phyloP scores from a whole-genome alignment of 2,888 invertebrate genomes.

The Pristionchus exspectatus region DNA sequence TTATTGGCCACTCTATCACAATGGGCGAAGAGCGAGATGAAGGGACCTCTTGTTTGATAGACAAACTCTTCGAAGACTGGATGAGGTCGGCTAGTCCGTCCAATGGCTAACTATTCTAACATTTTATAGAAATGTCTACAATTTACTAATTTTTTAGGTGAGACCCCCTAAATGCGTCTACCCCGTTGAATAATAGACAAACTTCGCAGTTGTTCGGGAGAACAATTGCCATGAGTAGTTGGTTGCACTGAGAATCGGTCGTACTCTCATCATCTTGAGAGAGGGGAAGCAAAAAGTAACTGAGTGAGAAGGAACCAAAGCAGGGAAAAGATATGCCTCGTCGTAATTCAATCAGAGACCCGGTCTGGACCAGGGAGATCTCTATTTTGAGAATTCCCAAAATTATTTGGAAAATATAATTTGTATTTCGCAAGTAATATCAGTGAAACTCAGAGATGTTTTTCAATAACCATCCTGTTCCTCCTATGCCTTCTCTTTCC shows the following conservation, averaged over 20 bases:
- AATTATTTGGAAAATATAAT: neutral
- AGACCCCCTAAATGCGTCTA: no score
- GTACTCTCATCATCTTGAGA: neutral
- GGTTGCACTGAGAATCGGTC: constrained; percentile 17
- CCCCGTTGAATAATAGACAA: neutral
- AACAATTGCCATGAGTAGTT: constrained; percentile 32
- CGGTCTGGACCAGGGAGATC: neutral
- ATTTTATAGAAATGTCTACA: no score
- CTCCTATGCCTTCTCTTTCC: neutral
- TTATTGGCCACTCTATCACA: constrained; percentile 48
- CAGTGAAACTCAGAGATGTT: neutral
- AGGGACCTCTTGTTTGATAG: constrained; percentile 19
- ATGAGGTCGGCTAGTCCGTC: neutral
- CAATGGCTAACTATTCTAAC: neutral
- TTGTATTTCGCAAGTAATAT: neutral
- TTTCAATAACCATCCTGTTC: neutral
- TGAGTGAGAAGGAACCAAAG: constrained; percentile 7
- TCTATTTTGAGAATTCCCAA: neutral
- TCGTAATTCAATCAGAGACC: constrained; percentile 16
- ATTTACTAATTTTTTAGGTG: no score
- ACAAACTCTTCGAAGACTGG: neutral
- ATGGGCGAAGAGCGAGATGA: neutral
- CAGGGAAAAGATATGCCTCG: neutral
- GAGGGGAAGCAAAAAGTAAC: neutral
- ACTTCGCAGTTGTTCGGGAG: neutral